Base-by-base conservation (phyloP, 2,113 vertebrate species). In the Dascyllus trimaculatus region DNA sequence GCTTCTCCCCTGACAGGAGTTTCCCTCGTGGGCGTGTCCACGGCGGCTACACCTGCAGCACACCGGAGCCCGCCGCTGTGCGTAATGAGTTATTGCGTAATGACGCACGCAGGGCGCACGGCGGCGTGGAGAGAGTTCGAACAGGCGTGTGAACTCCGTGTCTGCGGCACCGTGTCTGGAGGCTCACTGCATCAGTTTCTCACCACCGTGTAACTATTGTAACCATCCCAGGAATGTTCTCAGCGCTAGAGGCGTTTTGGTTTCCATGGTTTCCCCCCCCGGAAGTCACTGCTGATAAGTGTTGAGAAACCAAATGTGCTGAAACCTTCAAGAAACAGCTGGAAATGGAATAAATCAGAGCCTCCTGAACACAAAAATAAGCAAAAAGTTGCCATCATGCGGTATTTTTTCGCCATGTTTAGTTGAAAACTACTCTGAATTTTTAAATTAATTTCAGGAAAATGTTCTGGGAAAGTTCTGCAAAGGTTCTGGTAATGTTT, bases 1-100 rank as follows among this genome's bases (percentile, higher is more conserved):
- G 4, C 1, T 4, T 7, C 5, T 11, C 18, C 21, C 46, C 70
- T 43, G 78, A 74, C 66, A 78, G 75, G 45, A 86, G 80, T 89
- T 86, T 77, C 72, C 70, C 56, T 69, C 72, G 58, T 88, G 89
- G 93, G 89, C 19, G 91, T 57, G 52, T 14, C 73, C 69, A 0
- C 3, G 3, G 29, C 29, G 52, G 24, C 61, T 61, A 46, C 91
- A 92, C 91, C 91, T 92, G 82, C 69, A 0, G 61, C 88, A 29
- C 80, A 53, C 56, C 71, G 32, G 45, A 19, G 29, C n/a, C n/a
- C n/a, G n/a, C n/a, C n/a, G 5, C 25, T 25, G 26, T 65, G 74
- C 83, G 67, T 75, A 72, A 70, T 4, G 35, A 2, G n/a, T n/a
- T n/a, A n/a, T 5, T 35, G 32, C 38, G 29, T 35, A 35, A 35